phyloP scores from a whole-genome alignment of 2,797 vertebrate genomes.

The Scarus forsteni region DNA sequence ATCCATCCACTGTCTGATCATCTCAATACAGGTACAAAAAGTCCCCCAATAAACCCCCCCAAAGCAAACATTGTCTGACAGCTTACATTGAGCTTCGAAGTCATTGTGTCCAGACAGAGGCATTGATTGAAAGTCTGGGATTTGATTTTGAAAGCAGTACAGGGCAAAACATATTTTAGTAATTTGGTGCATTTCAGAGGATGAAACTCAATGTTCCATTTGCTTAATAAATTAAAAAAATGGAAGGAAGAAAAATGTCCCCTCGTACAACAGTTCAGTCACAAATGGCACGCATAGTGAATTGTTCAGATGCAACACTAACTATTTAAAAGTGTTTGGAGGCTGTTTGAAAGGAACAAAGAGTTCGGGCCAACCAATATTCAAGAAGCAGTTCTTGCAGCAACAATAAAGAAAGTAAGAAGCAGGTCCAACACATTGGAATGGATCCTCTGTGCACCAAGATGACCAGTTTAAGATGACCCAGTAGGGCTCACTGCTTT shows the following conservation, averaged over 20 bases:
- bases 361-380: neutral
- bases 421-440: neutral
- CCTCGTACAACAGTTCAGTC: neutral
- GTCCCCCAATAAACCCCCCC: too few relatives aligned
- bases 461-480: constrained; percentile 12
- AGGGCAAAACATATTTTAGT: constrained; percentile 8
- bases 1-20: too few relatives aligned
- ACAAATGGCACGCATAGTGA: constrained; percentile 5
- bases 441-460: neutral
- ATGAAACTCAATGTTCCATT: neutral
- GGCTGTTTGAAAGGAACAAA: neutral
- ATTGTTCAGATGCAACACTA: neutral
- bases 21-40: too few relatives aligned
- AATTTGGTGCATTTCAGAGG: neutral
- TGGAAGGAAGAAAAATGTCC: neutral
- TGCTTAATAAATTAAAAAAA: neutral
- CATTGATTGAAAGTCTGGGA: neutral
- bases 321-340: constrained; percentile 14
- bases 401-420: constrained; percentile 12
- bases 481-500: constrained; percentile 23
- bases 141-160: neutral
- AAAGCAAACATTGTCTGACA: neutral
- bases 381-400: neutral
- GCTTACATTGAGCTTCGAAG: neutral
- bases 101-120: neutral